Evolutionary conservation across 2,888 invertebrate genomes (phyloP), one percentile per base, ranked within the genome.

Genomic region (Plagodis pulveraria): DNA sequence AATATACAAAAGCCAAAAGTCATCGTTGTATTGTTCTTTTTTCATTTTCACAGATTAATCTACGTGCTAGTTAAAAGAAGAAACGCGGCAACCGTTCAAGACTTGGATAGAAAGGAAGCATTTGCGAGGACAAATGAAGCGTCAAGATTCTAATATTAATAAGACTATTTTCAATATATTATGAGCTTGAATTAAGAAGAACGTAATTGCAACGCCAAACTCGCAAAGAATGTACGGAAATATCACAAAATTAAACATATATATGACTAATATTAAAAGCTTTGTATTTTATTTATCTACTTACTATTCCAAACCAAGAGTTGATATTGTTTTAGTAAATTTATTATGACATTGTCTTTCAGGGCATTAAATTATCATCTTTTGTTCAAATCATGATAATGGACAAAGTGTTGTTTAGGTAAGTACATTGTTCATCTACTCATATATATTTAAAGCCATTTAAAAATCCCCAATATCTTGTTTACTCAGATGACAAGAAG

Each of bases 111-210:
- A 56, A 89, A 88, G 70, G 85, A 90, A 76, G 80, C 83, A 58
- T 84, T 72, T 44, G 84, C 87, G 0, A 84, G 83, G 71, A 72
- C 81, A 0, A 89, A 88, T 53, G 89, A 90, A 78, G 81, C 89
- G 7, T 88, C 89, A 8, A 71, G 78, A 62, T 86, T 88, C 79
- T 90, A 66, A 50, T 0, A 9, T 36, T 22, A 22, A 22, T 22
- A 2, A 22, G 22, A 22, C 22, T 4, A 22, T 22, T 22, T 22
- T 22, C 22, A 22, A 22, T 22, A 22, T 22, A 22, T 22, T 22
- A 22, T 2, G 22, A 11, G 8, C 8, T 11, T 12, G 35, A 35
- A 35, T 43, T 12, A 12, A n/a, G 6, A 43, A 10, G n/a, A n/a
- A 5, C 5, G 4, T 10, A 5, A 6, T 12, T 6, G 5, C 11